These are phyloP conservation scores for Cephus runcator DNA, from an alignment of 2,888 invertebrate genomes.

Conservation along the genomic window DNA sequence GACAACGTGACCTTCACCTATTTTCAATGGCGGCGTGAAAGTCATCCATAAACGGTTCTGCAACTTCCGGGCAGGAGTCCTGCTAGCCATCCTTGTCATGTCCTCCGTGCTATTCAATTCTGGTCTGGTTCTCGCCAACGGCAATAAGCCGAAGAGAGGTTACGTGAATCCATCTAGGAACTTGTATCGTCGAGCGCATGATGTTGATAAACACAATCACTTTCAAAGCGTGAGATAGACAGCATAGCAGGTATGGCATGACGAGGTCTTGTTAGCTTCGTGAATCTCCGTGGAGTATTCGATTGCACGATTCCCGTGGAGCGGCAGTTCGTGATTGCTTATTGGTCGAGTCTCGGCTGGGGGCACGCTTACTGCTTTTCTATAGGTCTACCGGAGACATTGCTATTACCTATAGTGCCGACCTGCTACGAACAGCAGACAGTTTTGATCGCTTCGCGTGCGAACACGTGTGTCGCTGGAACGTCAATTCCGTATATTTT, in stretches of 20 bases:
- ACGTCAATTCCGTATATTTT: background rate
- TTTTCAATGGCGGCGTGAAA: background rate
- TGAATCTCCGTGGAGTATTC: background rate
- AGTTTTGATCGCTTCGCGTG: background rate
- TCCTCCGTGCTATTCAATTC: background rate
- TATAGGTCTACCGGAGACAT: background rate
- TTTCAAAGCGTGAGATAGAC: background rate
- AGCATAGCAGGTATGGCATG: background rate
- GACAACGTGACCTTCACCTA: background rate
- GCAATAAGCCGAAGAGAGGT: background rate
- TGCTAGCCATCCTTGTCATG: background rate
- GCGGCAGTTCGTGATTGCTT: background rate
- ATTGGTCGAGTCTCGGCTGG: background rate
- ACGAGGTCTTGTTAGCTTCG: background rate
- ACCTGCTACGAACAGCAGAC: background rate
- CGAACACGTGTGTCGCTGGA: background rate
- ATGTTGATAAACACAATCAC: background rate
- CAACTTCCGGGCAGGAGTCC: background rate
- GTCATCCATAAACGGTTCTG: background rate
- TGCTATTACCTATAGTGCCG: background rate
- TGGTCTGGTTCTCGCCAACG: background rate
- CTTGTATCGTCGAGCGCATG: background rate
- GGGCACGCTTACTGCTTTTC: background rate
- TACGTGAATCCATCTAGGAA: background rate
- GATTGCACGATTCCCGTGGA: background rate